Base-by-base conservation (phyloP, 2,797 vertebrate genomes). In the Lateolabrax maculatus region DNA sequence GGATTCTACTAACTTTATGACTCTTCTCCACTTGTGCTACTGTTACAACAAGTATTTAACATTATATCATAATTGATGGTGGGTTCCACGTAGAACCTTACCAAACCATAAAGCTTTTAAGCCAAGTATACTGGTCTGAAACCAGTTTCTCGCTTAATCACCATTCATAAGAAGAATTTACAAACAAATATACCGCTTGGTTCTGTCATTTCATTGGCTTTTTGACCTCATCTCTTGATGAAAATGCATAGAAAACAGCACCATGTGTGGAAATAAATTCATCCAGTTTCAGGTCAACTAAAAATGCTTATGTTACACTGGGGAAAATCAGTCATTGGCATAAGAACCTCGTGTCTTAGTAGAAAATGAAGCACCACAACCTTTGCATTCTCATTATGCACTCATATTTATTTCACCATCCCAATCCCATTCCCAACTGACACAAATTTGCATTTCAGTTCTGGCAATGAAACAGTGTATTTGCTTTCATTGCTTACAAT, bases 1-100 rank as follows among this genome's bases (percentile, higher is more conserved):
- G 9, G 21, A 62, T 39, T 68, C 23, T 27, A n/a, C 9, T 48
- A 34, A 25, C 19, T 31, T 67, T 15, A 48, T 43, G 39, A 48
- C 39, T 64, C 9, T 16, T 43, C 19, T 61, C 9, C 8, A 9
- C 8, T 39, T 62, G 27, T 48, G 18, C 41, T 23, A 15, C 15
- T 44, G n/a, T 65, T 55, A 15, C 9, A 27, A 4, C n/a, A 29
- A 6, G 29, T 39, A 19, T 67, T 53, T 31, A 44, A 12, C 9
- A 27, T 31, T 27, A 36, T 18, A 63, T 56, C 16, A 36, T 23
- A 55, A 9, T 61, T n/a, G n/a, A n/a, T 75, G 79, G 84, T 88
- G 86, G 87, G 71, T 83, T 90, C 34, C 34, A 57, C 58, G 61
- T 68, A 71, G 84, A 91, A 75, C 52, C 77, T 85, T 86, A 83